Evolutionary conservation across 2,888 invertebrate genomes (phyloP).

Genomic region (Drosophila robusta): DNA sequence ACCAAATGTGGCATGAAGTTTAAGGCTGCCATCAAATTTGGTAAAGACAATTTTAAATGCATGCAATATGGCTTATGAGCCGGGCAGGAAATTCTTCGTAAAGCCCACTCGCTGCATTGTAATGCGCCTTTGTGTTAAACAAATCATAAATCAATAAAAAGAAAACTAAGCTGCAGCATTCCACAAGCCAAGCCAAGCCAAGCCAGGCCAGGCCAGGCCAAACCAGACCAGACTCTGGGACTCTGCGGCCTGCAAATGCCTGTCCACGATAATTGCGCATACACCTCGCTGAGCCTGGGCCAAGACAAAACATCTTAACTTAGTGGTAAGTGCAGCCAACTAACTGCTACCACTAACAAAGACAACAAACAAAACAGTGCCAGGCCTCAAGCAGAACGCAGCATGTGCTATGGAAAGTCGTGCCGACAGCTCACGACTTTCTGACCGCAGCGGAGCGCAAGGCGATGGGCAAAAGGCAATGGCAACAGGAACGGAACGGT

Average conservation of each 20-base stretch:
- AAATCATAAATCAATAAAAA: slow-evolving; percentile 80
- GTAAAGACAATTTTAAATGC: slow-evolving; percentile 80
- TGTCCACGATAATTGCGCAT: slow-evolving; percentile 80
- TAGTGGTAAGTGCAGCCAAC: slow-evolving; percentile 81
- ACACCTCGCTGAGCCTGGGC: slow-evolving; percentile 62
- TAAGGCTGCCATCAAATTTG: slow-evolving; percentile 81
- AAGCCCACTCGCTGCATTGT: slow-evolving; percentile 75
- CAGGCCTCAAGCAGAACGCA: slow-evolving; percentile 71
- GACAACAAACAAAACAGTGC: slow-evolving; percentile 74
- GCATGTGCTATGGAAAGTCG: slow-evolving; percentile 79
- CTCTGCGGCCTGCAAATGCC: slow-evolving; percentile 48
- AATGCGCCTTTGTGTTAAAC: slow-evolving; percentile 80
- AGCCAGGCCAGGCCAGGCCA: slow-evolving; percentile 21
- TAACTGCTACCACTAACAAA: slow-evolving; percentile 80
- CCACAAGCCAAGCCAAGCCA: slow-evolving; percentile 48
- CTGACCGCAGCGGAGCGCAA: slow-evolving; percentile 13
- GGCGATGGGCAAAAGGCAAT: slow-evolving; percentile 4
- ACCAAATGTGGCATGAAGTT: slow-evolving; percentile 80
- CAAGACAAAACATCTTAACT: slow-evolving; percentile 79
- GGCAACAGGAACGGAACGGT: slow-evolving; percentile 25
- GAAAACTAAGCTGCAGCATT: slow-evolving; percentile 80
- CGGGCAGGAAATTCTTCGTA: slow-evolving; percentile 69
- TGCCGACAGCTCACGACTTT: slow-evolving; percentile 76
- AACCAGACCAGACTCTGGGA: slow-evolving; percentile 35
- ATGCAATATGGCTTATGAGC: slow-evolving; percentile 70